Evolutionary conservation across 2,113 vertebrate species (phyloP), one percentile per base, ranked within the genome.

Genomic region (Dolichotis patagonum): DNA sequence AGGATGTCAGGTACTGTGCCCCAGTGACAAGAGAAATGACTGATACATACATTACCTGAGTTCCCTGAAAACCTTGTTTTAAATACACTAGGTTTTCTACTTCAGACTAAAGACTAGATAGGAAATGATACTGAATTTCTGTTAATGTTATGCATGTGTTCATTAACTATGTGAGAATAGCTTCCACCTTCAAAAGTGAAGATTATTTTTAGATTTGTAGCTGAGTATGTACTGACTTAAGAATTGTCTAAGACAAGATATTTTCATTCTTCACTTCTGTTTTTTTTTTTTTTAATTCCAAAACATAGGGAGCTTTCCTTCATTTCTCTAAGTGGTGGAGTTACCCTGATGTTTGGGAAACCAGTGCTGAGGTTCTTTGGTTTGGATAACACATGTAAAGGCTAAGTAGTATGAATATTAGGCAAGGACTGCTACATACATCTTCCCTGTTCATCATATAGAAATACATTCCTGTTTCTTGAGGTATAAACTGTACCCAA

Each of bases 191-290:
- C 54, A 73, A 96, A 90, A 89, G 43, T 4, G 43, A 92, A 58
- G 91, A 71, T 65, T 91, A 46, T 30, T 88, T 95, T 84, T 30
- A 95, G 62, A 95, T 75, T 11, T 96, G 60, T 65, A 63, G 63
- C 16, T 93, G 86, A 90, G 35, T 87, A 60, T 13, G 7, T 82
- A 85, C 16, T 78, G 19, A 43, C 56, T 93, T 26, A 90, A 90
- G 38, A 94, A 85, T 4, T 93, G 32, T 58, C 84, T 19, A 88
- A 62, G 5, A 16, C 6, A n/a, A 92, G 49, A 32, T n/a, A 93
- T 58, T 93, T 97, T 80, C n/a, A 94, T 69, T 30, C 1, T 54
- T 9, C 2, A 26, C 22, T 56, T 54, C 49, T 52, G 49, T 52
- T 54, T 16, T 54, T 52, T 67, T 52, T 85, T 62, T 75, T 90